Base-by-base conservation (phyloP, 2,113 vertebrate species). In the Procavia capensis region DNA sequence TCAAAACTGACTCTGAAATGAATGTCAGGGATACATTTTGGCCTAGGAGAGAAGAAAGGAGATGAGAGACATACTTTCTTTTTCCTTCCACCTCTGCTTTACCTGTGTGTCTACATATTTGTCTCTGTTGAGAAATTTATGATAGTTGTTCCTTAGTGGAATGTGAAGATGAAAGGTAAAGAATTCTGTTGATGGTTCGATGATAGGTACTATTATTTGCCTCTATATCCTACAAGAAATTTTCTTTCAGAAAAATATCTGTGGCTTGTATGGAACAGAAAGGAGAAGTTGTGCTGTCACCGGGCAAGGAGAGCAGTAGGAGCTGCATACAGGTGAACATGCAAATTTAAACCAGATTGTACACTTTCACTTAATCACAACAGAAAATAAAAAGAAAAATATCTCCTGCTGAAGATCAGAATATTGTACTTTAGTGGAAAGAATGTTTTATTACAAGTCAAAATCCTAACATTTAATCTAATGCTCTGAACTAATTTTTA, bases 121-220 rank as follows among this genome's bases (percentile, higher is more conserved):
- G 19, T 59, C 64, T 78, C 34, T 66, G 25, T 39, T 25, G 34
- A 91, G 29, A 61, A 29, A 7, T 59, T 75, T 36, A 8, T 87
- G 47, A 84, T 25, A 93, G 57, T 36, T 63, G 41, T 39, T 47
- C 16, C 84, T 2, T 27, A 61, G 86, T 93, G 25, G 14, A 83
- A 79, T 25, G 84, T 88, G 54, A 83, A 88, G 63, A 88, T 50
- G 39, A 88, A 94, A 88, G 50, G 36, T 85, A 34, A 88, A 59
- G 47, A 31, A 85, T 70, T 75, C 50, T n/a, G 29, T 14, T 59
- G 64, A 16, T 41, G 22, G 63, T 83, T 85, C n/a, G 5, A 54
- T 22, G 50, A 16, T 47, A 86, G 39, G 83, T 17, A 20, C 19
- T 50, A 11, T 50, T 17, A 57, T 39, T 93, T 64, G 1, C 29